These are phyloP conservation scores for Lochmaea crataegi DNA, from an alignment of 2,888 invertebrate species.

Conservation along the genomic window DNA sequence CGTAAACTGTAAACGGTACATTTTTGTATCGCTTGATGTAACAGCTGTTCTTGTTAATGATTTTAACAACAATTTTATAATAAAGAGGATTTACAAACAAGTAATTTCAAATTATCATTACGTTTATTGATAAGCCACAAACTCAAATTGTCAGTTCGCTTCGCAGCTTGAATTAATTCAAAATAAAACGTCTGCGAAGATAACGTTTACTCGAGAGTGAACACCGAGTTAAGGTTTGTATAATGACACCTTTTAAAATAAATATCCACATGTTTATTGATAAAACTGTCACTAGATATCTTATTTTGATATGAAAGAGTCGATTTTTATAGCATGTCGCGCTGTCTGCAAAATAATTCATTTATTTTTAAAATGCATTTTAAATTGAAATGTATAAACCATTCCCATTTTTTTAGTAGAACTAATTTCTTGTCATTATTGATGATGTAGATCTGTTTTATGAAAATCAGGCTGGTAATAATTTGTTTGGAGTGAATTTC, in stretches of 20 bases:
- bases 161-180: background rate
- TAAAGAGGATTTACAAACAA: background rate
- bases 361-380: background rate
- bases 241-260: slow-evolving; percentile 22
- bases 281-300: slow-evolving; percentile 17
- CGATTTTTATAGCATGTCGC: background rate
- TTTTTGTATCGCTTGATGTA: background rate
- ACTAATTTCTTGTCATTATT: background rate
- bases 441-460: background rate
- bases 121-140: slow-evolving; percentile 12
- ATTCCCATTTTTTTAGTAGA: too few relatives aligned
- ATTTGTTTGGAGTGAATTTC: too few relatives aligned
- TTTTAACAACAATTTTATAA: background rate
- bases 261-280: slow-evolving; percentile 18
- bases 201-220: slow-evolving; percentile 13
- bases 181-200: slow-evolving; percentile 12
- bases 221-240: slow-evolving; percentile 21
- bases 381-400: background rate
- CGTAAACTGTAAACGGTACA: background rate
- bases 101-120: background rate
- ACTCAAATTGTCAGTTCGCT: slow-evolving; percentile 8
- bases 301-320: background rate
- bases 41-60: background rate
- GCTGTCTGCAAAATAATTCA: background rate
- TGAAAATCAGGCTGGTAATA: too few relatives aligned